These are phyloP conservation scores for Pteruthius melanotis DNA, from an alignment of 2,113 vertebrate species.

Conservation along the genomic window DNA sequence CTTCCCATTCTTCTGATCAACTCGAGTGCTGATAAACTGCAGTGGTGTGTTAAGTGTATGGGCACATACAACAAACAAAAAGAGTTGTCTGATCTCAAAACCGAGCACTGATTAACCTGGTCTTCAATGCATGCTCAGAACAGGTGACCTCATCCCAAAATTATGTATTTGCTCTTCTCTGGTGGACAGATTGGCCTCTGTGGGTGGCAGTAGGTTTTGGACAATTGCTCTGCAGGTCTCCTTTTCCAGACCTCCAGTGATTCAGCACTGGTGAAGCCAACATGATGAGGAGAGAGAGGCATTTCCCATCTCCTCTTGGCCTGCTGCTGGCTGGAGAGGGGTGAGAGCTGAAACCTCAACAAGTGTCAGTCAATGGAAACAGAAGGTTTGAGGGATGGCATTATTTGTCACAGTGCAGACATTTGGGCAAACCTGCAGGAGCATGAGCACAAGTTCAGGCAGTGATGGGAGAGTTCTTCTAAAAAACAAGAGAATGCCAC, in stretches of 20 bases:
- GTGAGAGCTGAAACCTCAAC: not conserved
- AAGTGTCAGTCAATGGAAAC: not conserved
- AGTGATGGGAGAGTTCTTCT: accelerated
- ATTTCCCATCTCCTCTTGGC: not conserved
- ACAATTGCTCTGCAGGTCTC: not conserved
- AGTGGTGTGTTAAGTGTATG: not conserved
- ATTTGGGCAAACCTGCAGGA: not conserved
- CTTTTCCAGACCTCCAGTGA: not conserved
- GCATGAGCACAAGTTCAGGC: accelerated
- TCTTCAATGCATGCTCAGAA: not conserved
- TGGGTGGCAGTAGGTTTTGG: not conserved
- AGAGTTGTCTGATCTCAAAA: not conserved
- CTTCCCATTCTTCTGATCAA: not conserved
- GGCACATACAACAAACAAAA: not conserved
- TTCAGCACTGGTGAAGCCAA: not conserved
- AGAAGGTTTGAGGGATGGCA: not conserved
- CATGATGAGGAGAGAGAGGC: not conserved
- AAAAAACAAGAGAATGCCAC: too few relatives aligned
- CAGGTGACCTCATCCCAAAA: not conserved
- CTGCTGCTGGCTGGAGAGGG: not conserved
- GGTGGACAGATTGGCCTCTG: not conserved
- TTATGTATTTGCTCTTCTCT: not conserved
- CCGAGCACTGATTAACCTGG: not conserved
- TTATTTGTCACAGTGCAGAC: not conserved
- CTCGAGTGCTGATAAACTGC: not conserved